A percentile compares a stretch with the other conserved stretches of the same genome.
phyloP scores from a whole-genome alignment of 1,140 invertebrate genomes.

The Drosophila watanabei region DNA sequence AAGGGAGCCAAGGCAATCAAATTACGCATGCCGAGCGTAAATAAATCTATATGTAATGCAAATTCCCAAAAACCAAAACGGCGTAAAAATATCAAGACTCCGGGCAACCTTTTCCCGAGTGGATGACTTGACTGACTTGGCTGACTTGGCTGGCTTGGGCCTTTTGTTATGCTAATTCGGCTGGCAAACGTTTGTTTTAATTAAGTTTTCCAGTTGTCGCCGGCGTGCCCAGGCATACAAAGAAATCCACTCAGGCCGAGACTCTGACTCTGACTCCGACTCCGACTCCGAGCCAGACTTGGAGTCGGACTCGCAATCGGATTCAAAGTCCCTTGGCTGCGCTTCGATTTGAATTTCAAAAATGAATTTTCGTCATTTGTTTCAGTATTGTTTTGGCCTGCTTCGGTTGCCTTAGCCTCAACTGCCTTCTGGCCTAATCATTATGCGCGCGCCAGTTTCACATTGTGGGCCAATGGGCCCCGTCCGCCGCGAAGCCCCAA shows the following conservation, averaged over 20 bases:
- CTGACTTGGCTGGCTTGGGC: slow-evolving; percentile 52
- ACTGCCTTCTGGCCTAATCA: slow-evolving; percentile 46
- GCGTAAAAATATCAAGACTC: slow-evolving; percentile 62
- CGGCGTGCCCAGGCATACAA: slow-evolving; percentile 61
- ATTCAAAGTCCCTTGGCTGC: slow-evolving; percentile 41
- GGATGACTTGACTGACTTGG: slow-evolving; percentile 62
- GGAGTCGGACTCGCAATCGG: slow-evolving; percentile 23
- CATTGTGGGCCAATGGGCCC: slow-evolving; percentile 39
- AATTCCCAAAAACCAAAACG: slow-evolving; percentile 54
- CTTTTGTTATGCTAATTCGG: slow-evolving; percentile 80
- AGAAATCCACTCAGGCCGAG: slow-evolving; percentile 51
- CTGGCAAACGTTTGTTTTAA: slow-evolving; percentile 82
- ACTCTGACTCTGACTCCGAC: slow-evolving; percentile 40
- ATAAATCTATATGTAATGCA: slow-evolving; percentile 69
- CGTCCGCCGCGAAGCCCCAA: slow-evolving; percentile 3
- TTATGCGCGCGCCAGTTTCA: slow-evolving; percentile 58
- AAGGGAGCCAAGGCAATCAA: slow-evolving; percentile 51
- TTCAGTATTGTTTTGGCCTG: slow-evolving; percentile 38
- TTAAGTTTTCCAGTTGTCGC: slow-evolving; percentile 69
- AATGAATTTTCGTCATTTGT: slow-evolving; percentile 51
- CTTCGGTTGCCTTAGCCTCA: slow-evolving; percentile 9
- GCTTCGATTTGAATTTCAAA: slow-evolving; percentile 71
- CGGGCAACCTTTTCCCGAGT: slow-evolving; percentile 55
- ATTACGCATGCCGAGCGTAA: slow-evolving; percentile 72
- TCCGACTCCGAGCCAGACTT: slow-evolving; percentile 38